Evolutionary conservation across 1,140 invertebrate genomes (phyloP).

Genomic region (Hydropsyche tenuis): DNA sequence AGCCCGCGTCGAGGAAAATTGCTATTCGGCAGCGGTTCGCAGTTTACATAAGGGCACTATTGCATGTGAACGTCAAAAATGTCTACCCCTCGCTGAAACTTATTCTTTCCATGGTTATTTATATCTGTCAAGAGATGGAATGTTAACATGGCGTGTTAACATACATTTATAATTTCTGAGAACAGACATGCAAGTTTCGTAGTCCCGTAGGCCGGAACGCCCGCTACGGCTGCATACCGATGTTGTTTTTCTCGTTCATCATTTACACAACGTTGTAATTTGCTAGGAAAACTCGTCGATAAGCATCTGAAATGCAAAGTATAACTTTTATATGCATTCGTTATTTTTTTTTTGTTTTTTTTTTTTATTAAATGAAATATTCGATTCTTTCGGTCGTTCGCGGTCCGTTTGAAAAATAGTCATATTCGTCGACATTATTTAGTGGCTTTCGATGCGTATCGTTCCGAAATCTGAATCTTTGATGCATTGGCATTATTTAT

Average conservation of each 20-base stretch:
- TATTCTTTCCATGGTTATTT: slow-evolving; percentile 43
- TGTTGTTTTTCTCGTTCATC: no score
- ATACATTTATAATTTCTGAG: slow-evolving; percentile 41
- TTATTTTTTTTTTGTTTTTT: no score
- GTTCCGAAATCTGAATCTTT: neutral
- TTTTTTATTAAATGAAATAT: no score
- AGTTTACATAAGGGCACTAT: slow-evolving; percentile 32
- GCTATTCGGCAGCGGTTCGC: neutral
- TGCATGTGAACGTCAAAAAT: slow-evolving; percentile 36
- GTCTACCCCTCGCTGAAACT: slow-evolving; percentile 36
- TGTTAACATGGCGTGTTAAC: slow-evolving; percentile 47
- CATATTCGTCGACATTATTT: no score
- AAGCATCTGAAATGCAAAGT: no score
- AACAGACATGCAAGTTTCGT: slow-evolving; percentile 34
- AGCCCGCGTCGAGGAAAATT: neutral
- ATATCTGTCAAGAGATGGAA: slow-evolving; percentile 43
- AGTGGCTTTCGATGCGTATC: neutral
- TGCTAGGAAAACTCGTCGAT: no score
- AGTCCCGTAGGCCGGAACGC: neutral
- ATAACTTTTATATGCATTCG: no score
- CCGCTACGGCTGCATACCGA: neutral
- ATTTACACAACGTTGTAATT: no score
- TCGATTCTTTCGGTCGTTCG: no score
- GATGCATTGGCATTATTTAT: slow-evolving; percentile 7
- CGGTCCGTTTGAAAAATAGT: no score